Conservation (phyloP, 2,113 vertebrate genomes). For the Dolichotis patagonum region DNA sequence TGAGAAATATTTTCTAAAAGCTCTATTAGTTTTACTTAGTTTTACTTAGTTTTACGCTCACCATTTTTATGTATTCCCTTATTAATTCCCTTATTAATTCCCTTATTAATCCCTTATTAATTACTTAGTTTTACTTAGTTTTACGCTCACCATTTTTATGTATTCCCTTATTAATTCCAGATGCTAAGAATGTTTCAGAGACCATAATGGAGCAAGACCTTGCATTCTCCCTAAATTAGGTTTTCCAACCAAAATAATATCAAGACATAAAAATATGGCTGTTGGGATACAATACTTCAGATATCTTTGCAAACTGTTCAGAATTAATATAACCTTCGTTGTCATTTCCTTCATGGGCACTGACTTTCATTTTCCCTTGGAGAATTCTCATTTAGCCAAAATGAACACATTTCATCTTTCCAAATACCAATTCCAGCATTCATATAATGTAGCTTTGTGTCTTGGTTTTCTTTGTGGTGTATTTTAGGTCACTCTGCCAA, state of each 20-base stretch:
- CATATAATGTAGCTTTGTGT: background rate
- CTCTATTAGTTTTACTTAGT: background rate
- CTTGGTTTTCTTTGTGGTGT: constrained; percentile 42
- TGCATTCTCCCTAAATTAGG: background rate
- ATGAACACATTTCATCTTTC: background rate
- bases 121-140: no score
- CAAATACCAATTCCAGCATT: background rate
- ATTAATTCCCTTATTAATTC: no score
- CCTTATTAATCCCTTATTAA: no score
- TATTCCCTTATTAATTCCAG: background rate
- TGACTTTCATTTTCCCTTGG: background rate
- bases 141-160: background rate
- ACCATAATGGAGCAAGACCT: background rate
- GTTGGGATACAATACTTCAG: background rate
- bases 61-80: background rate
- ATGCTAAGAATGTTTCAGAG: background rate
- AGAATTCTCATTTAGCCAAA: constrained; percentile 5
- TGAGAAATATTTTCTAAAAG: background rate
- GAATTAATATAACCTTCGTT: background rate
- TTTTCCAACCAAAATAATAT: background rate
- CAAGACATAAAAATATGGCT: background rate
- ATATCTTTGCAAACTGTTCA: background rate
- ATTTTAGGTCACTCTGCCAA: constrained; percentile 49
- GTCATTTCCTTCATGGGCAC: background rate
- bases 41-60: no score